Evolutionary conservation across 30 jellyfish, hydroid and myxozoan species (phyloP).

Genomic region (Chironex yamaguchii): DNA sequence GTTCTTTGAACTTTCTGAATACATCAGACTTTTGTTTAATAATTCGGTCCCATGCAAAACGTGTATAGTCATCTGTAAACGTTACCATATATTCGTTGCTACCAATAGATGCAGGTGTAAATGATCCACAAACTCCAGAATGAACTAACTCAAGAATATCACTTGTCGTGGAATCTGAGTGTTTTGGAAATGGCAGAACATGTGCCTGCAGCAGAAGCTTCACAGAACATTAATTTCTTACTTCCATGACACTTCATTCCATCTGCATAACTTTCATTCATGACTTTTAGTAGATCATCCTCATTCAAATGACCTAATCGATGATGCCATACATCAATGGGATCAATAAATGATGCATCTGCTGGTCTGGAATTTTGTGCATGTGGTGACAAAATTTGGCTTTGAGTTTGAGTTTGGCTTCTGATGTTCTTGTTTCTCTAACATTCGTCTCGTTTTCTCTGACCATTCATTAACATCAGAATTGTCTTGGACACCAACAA

Average conservation of each 20-base stretch:
- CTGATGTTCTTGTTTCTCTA: too few species aligned
- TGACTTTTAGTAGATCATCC: neutral
- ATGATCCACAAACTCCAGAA: constrained; percentile 1
- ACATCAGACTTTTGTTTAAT: neutral
- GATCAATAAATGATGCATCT: too few species aligned
- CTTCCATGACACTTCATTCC: neutral
- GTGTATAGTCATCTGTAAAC: neutral
- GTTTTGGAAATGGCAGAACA: neutral
- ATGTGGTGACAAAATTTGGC: too few species aligned
- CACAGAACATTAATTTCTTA: neutral
- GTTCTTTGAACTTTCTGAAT: constrained; percentile 4
- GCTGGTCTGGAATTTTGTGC: too few species aligned
- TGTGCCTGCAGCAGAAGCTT: constrained; percentile 4
- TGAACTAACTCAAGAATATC: neutral
- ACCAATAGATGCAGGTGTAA: neutral
- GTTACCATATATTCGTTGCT: neutral
- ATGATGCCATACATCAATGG: neutral
- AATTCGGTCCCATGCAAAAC: neutral
- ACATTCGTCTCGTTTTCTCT: too few species aligned
- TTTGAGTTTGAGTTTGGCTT: too few species aligned
- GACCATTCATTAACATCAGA: too few species aligned
- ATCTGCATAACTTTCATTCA: neutral
- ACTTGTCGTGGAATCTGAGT: neutral
- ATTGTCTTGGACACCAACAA: too few species aligned
- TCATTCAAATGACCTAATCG: constrained; percentile 2